Conservation (phyloP, 2,113 vertebrate genomes). For the Podocnemis expansa region DNA sequence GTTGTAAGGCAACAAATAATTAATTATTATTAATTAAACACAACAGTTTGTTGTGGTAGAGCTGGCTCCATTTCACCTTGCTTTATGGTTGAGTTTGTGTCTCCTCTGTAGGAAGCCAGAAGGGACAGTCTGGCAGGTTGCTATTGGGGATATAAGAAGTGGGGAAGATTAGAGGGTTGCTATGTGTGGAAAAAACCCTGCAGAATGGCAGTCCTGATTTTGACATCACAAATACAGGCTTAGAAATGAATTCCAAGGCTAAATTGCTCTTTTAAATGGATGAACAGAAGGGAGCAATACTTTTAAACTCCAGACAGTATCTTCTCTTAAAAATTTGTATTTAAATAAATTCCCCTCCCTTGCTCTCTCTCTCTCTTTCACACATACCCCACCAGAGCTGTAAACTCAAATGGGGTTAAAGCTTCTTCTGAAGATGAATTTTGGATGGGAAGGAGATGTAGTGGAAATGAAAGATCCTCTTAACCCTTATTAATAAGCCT, state of each 20-base stretch:
- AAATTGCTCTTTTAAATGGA: background rate
- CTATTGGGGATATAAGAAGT: background rate
- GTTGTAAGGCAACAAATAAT: background rate
- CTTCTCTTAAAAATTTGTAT: background rate
- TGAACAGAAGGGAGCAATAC: background rate
- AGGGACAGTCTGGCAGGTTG: background rate
- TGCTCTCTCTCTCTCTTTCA: background rate
- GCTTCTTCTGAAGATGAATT: constrained; percentile 25
- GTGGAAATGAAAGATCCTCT: background rate
- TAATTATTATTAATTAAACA: background rate
- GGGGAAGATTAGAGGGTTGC: background rate
- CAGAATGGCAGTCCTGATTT: background rate
- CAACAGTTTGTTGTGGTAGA: background rate
- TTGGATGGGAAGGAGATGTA: background rate
- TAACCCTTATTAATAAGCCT: background rate
- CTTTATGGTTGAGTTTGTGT: background rate
- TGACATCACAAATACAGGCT: background rate
- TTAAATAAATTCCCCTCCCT: background rate
- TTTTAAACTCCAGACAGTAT: background rate
- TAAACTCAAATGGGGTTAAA: background rate
- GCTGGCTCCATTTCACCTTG: background rate
- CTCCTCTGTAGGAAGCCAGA: background rate
- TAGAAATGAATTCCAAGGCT: background rate
- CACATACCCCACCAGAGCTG: background rate
- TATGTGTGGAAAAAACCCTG: background rate